Evolutionary conservation across 2,888 invertebrate species (phyloP), one percentile per base, ranked within the genome.

Genomic region (Nasonovia ribisnigri): DNA sequence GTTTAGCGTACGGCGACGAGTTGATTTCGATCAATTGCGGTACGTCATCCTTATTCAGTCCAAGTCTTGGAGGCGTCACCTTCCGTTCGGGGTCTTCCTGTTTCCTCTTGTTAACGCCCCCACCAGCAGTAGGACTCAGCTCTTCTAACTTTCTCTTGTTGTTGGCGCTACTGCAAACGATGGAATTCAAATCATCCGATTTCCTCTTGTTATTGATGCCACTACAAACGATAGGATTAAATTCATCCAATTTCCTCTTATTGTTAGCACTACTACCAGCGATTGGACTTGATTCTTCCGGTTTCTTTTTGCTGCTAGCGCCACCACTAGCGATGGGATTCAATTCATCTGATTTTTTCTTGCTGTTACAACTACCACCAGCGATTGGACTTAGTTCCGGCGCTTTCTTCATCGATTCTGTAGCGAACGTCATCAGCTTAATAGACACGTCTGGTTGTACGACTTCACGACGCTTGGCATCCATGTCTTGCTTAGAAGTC

Each of bases 361-460:
- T 91, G 16, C 43, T 43, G 51, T 84, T 84, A n/a, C 16, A n/a
- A 0, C 48, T n/a, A 57, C 57, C n/a, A 36, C 57, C 24, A 43
- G 24, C 42, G 11, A 90, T 90, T 36, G 90, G 43, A 90, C 54
- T 90, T 42, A 87, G 13, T 90, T 93, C 93, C n/a, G 48, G 48
- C 3, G 57, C 42, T 42, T 93, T 90, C 67, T 90, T 90, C 46
- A 13, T 48, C 0, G 84, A 13, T 57, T 93, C 90, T 4, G 93
- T 54, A 48, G 94, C 46, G 26, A 94, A 94, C 10, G 93, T 89
- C 94, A 95, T 95, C 43, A 95, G 77, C 91, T 95, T 95, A 46
- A 95, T 95, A 24, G 95, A 95, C 16, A 95, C 95, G 89, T 95
- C 95, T 0, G 95, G 95, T 26, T 95, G 95, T 20, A 95, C 95